These are phyloP conservation scores for Lathamus discolor DNA, from an alignment of 2,113 vertebrate genomes.

Conservation along the genomic window DNA sequence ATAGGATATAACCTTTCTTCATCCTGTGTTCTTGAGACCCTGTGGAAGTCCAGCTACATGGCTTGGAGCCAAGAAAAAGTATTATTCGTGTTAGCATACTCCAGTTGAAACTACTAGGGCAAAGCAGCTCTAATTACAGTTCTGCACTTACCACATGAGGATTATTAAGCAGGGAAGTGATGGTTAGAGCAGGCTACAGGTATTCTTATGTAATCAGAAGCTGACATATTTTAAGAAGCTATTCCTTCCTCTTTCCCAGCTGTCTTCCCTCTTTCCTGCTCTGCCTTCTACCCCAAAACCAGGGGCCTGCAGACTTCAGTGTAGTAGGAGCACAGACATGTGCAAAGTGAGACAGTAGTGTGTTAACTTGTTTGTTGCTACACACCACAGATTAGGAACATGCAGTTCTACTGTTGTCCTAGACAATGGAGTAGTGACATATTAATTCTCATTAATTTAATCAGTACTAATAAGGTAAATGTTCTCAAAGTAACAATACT, in stretches of 20 bases:
- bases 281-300: background rate
- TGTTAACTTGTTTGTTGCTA: background rate
- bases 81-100: background rate
- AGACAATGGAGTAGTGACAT: background rate
- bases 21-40: background rate
- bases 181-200: conserved; percentile 20
- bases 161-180: conserved; percentile 22
- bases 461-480: background rate
- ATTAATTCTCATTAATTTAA: background rate
- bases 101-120: background rate
- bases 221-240: conserved; percentile 16
- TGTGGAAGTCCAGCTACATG: background rate
- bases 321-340: background rate
- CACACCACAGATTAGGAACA: background rate
- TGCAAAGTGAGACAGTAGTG: background rate
- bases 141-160: background rate
- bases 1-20: background rate
- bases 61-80: conserved; percentile 1
- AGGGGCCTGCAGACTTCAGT: background rate
- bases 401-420: background rate
- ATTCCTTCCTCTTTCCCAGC: conserved; percentile 21
- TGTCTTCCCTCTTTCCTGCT: background rate
- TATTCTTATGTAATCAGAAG: conserved; percentile 35
- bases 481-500: background rate
- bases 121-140: conserved; percentile 23